phyloP scores from a whole-genome alignment of 92 coral and sea anemone species.

The Porites divaricata region DNA sequence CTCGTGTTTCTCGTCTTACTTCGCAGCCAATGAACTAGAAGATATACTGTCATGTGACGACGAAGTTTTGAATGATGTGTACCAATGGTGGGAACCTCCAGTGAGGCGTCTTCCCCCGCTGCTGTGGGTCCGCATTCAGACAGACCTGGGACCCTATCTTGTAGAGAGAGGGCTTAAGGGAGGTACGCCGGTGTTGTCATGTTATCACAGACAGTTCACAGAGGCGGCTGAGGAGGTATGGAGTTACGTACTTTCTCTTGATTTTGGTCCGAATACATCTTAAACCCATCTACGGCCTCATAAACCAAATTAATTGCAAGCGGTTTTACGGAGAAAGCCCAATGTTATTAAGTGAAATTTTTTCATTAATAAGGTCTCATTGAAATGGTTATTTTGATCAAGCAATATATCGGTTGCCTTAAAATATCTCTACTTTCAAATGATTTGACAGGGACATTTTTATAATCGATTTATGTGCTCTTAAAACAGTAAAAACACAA shows the following conservation, averaged over 20 bases:
- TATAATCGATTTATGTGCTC: too few species aligned
- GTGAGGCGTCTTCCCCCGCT: conserved; percentile 65
- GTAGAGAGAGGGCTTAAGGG: conserved; percentile 63
- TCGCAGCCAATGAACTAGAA: conserved; percentile 55
- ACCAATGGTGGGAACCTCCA: conserved; percentile 68
- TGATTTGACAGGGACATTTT: too few species aligned
- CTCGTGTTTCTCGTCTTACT: neutral
- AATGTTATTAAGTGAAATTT: too few species aligned
- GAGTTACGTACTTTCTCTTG: neutral
- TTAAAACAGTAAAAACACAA: too few species aligned
- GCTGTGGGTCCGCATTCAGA: conserved; percentile 65
- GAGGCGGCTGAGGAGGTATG: conserved; percentile 61
- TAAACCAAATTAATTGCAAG: too few species aligned
- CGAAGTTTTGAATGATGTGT: conserved; percentile 70
- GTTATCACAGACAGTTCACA: conserved; percentile 74
- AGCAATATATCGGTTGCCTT: too few species aligned
- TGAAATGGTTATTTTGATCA: too few species aligned
- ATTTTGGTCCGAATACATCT: too few species aligned
- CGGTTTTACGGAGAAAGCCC: too few species aligned
- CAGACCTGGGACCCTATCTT: conserved; percentile 68
- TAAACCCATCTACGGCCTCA: too few species aligned
- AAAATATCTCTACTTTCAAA: too few species aligned
- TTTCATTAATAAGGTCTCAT: too few species aligned
- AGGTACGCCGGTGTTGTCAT: conserved; percentile 54
- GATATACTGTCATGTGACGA: conserved; percentile 73